Evolutionary conservation across 2,113 vertebrate species (phyloP), one percentile per base, ranked within the genome.

Genomic region (Sakesphorus luctuosus): DNA sequence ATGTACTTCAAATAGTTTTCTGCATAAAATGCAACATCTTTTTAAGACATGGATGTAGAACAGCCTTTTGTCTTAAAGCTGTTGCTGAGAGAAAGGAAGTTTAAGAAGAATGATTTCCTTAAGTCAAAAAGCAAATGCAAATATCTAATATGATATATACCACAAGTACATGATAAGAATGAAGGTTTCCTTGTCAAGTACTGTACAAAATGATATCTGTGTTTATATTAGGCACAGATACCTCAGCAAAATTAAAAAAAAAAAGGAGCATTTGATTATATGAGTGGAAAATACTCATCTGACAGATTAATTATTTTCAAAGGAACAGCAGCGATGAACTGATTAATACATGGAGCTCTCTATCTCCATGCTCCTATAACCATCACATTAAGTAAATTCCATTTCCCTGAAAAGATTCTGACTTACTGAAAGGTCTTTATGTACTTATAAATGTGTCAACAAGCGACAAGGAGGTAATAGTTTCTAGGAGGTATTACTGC

Each of bases 251-350:
- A 15, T 13, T 14, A 43, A 43, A 43, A 44, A 19, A 35, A 67
- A 61, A 71, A 50, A 18, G 11, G 3, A 89, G 40, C 29, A 71
- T 65, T 93, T 89, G 79, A 72, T 78, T 82, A 85, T 23, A 31
- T 50, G 65, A 91, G 84, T 80, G 62, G 69, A 86, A 95, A 91
- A 84, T 36, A 86, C 86, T 90, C 46, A 93, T 76, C 84, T 93
- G 82, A 84, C 90, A 96, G 83, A 93, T 94, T 91, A 96, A 97
- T 96, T 95, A 83, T 95, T 90, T 95, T 71, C 89, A 84, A 94
- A 95, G 89, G 43, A 91, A 88, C 56, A 84, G 72, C 72, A 94
- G 67, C 78, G 84, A 77, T 85, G 75, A 94, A 84, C 62, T 91
- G 94, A 95, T 95, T 97, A 96, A 95, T 90, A 79, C 49, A 66